Evolutionary conservation across 64 coral and sea anemone genomes (phyloP).

Genomic region (Stylophora pistillata): DNA sequence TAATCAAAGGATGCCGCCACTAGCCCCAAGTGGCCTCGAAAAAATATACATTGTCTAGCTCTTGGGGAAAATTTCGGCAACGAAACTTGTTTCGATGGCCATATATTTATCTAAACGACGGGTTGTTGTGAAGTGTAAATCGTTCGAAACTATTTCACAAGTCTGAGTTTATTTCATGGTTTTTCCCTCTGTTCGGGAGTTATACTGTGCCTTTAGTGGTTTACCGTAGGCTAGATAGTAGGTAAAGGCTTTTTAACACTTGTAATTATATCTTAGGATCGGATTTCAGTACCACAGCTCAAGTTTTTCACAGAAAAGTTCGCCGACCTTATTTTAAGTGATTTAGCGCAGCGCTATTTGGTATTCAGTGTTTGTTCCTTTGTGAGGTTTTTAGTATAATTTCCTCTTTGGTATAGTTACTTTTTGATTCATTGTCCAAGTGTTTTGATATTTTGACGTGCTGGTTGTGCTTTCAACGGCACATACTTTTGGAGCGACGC

Average conservation of each 20-base stretch:
- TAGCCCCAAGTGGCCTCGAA: conserved; percentile 70
- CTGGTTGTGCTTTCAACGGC: neutral
- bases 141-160: neutral
- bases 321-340: neutral
- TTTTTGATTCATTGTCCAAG: conserved; percentile 23
- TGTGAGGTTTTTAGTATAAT: neutral
- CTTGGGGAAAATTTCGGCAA: conserved; percentile 60
- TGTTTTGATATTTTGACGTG: neutral
- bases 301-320: conserved; percentile 21
- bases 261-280: conserved; percentile 42
- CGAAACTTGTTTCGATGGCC: conserved; percentile 10
- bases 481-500: neutral
- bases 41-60: conserved; percentile 61
- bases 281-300: conserved; percentile 12
- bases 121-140: neutral
- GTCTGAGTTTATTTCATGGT: neutral
- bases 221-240: conserved; percentile 23
- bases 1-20: conserved; percentile 93
- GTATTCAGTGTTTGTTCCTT: neutral
- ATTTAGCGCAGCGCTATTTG: neutral
- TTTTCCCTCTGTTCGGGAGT: neutral
- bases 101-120: neutral
- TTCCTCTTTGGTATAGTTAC: neutral
- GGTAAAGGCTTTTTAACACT: conserved; percentile 51
- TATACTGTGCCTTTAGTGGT: neutral